Conservation (phyloP, 2,888 invertebrate species). For the Mythimna pallens region DNA sequence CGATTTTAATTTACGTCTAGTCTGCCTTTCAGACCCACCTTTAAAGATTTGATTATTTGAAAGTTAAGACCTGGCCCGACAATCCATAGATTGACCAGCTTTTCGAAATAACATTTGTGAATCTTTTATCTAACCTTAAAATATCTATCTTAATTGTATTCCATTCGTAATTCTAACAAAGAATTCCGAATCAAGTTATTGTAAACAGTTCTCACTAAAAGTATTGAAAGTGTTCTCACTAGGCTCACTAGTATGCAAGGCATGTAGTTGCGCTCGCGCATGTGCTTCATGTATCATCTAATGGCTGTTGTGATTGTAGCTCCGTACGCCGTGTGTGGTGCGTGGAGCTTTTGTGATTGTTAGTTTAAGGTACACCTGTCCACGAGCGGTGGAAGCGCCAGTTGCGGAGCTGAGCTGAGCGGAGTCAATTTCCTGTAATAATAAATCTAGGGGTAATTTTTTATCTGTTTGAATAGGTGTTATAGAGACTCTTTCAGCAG, state of each 20-base stretch:
- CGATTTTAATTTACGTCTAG: too few species aligned
- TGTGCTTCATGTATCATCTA: conserved; percentile 37
- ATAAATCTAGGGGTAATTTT: neutral
- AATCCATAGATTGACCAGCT: too few species aligned
- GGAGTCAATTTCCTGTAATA: neutral
- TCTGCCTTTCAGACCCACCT: too few species aligned
- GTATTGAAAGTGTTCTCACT: conserved; percentile 15
- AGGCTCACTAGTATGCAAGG: conserved; percentile 10
- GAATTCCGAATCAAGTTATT: neutral
- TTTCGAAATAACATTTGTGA: too few species aligned
- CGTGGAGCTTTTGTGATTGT: conserved; percentile 3
- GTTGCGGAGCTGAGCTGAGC: neutral
- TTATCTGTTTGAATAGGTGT: neutral
- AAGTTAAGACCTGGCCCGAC: too few species aligned
- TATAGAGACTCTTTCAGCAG: too few species aligned
- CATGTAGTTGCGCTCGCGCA: conserved; percentile 31
- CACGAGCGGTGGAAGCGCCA: neutral
- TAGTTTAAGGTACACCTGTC: conserved; percentile 30
- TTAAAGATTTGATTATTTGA: too few species aligned
- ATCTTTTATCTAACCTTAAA: too few species aligned
- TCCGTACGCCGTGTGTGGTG: conserved; percentile 1
- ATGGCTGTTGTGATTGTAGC: conserved; percentile 43
- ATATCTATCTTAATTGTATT: too few species aligned
- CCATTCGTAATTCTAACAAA: too few species aligned
- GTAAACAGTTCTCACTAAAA: neutral